Conservation (phyloP, 1,140 invertebrate genomes). For the Delia radicum region DNA sequence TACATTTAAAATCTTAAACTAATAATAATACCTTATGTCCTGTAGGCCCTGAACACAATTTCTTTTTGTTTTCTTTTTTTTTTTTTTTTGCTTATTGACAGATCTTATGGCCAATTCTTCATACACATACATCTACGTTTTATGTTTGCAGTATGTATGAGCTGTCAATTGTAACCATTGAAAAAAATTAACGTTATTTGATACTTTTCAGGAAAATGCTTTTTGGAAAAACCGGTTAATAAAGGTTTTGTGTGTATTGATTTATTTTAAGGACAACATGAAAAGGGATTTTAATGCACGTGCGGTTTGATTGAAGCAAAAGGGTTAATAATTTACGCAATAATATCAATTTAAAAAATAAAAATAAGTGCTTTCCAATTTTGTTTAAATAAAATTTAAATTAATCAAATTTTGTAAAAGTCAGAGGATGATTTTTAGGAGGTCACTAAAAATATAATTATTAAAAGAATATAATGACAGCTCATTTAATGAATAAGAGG, state of each 20-base stretch:
- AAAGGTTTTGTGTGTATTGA: not conserved
- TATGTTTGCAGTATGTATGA: constrained; percentile 4
- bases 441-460: too few species aligned
- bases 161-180: constrained; percentile 7
- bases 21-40: too few species aligned
- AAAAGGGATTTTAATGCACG: constrained; percentile 2
- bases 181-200: not conserved
- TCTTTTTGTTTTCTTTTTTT: not conserved
- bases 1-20: too few species aligned
- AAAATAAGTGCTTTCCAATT: not conserved
- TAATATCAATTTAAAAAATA: not conserved
- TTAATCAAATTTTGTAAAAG: constrained; percentile 1
- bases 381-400: not conserved
- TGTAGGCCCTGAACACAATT: not conserved
- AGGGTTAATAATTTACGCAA: constrained; percentile 23
- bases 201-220: constrained; percentile 9
- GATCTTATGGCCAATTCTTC: not conserved
- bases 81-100: not conserved
- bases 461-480: too few species aligned
- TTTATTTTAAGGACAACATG: not conserved
- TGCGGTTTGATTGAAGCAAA: constrained; percentile 1
- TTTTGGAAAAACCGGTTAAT: constrained; percentile 9
- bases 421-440: not conserved
- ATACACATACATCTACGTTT: not conserved
- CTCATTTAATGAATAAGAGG: too few species aligned